Percentiles rank a stretch among this genome's conserved stretches.
These are phyloP conservation scores for Himalopsyche japonica DNA, from an alignment of 2,888 invertebrate genomes.

Conservation along the genomic window DNA sequence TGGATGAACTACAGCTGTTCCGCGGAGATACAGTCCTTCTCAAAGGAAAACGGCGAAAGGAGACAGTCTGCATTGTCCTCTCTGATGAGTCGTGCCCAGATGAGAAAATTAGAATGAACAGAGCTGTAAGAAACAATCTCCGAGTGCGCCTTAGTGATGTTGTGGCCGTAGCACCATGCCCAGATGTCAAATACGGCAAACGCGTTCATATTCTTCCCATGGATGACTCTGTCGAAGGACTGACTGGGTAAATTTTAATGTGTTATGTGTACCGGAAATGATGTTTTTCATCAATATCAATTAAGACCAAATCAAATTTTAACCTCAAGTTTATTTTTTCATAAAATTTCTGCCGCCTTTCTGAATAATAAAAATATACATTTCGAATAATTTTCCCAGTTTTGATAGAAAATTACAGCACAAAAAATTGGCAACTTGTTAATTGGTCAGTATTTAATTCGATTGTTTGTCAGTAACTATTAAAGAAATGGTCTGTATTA, in stretches of 20 bases:
- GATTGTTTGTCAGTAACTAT: no score
- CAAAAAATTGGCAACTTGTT: no score
- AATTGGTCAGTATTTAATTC: no score
- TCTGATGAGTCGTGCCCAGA: slow-evolving; percentile 95
- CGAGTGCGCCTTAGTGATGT: slow-evolving; percentile 95
- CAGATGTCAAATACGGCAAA: slow-evolving; percentile 97
- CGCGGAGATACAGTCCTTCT: slow-evolving; percentile 96
- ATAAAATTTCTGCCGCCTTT: no score
- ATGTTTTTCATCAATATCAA: no score
- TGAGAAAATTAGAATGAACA: slow-evolving; percentile 97
- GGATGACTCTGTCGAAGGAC: slow-evolving; percentile 97
- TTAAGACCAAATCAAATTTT: no score
- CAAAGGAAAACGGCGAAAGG: slow-evolving; percentile 96
- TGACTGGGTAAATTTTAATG: slow-evolving; percentile 77
- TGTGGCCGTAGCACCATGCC: slow-evolving; percentile 92
- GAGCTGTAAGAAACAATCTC: slow-evolving; percentile 94
- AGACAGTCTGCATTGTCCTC: slow-evolving; percentile 97
- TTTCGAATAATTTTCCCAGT: no score
- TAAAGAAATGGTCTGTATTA: no score
- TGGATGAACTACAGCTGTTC: slow-evolving; percentile 97
- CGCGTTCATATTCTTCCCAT: slow-evolving; percentile 97
- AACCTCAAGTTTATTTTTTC: no score
- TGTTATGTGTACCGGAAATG: no score
- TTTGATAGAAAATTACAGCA: no score
- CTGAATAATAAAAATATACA: no score